Conservation (phyloP, 2,113 vertebrate genomes). For the Neofelis nebulosa region DNA sequence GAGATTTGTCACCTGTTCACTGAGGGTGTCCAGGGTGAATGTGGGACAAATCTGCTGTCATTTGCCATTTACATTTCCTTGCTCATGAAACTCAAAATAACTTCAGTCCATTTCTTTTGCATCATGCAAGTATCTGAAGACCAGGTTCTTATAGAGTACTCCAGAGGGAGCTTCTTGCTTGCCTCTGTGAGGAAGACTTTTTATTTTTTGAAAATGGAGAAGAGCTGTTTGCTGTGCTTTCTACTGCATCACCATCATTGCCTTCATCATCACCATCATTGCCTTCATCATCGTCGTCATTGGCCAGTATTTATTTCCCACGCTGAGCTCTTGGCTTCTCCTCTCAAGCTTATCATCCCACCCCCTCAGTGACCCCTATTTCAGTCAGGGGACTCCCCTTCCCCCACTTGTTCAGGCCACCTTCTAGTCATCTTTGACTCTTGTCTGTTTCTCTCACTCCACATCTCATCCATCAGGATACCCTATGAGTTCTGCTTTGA, state of each 20-base stretch:
- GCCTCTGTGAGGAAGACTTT: neutral
- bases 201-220: neutral
- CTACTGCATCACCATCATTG: neutral
- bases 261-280: neutral
- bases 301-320: neutral
- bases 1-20: neutral
- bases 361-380: neutral
- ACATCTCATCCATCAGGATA: neutral
- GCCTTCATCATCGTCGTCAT: neutral
- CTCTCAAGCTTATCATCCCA: neutral
- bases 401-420: neutral
- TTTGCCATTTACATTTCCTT: conserved; percentile 26
- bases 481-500: neutral
- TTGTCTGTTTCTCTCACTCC: neutral
- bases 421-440: neutral
- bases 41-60: neutral
- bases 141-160: neutral
- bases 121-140: neutral
- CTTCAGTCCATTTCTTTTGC: neutral
- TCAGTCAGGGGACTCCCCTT: neutral
- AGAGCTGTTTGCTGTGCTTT: neutral
- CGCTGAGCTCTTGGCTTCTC: neutral
- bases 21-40: neutral
- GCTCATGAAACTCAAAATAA: neutral
- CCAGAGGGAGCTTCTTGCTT: neutral